A percentile compares a stretch with the other conserved stretches of the same genome.
These are phyloP conservation scores for Balaenoptera acutorostrata DNA, from an alignment of 2,113 vertebrate genomes.

Conservation along the genomic window DNA sequence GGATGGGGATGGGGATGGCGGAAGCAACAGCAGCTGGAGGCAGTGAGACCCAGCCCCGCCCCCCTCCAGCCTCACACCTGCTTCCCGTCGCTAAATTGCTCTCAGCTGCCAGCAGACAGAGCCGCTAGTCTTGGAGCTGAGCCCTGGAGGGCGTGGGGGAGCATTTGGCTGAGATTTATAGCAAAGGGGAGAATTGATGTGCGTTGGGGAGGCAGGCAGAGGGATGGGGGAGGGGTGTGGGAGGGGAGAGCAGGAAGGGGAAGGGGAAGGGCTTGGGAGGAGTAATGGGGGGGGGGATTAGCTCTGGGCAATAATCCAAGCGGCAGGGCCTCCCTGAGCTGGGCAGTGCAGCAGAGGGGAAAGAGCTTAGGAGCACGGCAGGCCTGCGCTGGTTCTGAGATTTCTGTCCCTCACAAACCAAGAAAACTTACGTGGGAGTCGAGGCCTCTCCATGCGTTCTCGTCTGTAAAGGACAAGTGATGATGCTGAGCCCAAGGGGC, in stretches of 20 bases:
- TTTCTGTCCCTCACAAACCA: too few relatives aligned
- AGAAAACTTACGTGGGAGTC: not conserved
- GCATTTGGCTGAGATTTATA: not conserved
- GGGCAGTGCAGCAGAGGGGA: fast-evolving
- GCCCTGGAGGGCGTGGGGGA: not conserved
- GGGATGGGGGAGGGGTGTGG: not conserved
- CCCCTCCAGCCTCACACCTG: not conserved
- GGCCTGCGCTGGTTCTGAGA: not conserved
- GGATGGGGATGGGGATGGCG: not conserved
- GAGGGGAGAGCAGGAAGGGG: not conserved
- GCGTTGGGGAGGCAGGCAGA: not conserved
- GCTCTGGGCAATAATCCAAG: not conserved
- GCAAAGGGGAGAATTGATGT: not conserved
- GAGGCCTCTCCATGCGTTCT: fast-evolving
- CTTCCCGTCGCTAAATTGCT: not conserved
- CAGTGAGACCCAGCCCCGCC: not conserved
- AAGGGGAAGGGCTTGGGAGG: not conserved
- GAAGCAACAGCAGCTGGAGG: not conserved
- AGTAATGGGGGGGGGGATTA: too few relatives aligned
- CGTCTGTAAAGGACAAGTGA: not conserved
- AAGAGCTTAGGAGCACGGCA: not conserved
- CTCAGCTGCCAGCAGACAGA: not conserved
- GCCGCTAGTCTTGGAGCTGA: not conserved
- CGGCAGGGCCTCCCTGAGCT: fast-evolving
- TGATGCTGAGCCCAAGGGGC: not conserved